Conservation (phyloP, 1,140 invertebrate species). For the Nephila pilipes region DNA sequence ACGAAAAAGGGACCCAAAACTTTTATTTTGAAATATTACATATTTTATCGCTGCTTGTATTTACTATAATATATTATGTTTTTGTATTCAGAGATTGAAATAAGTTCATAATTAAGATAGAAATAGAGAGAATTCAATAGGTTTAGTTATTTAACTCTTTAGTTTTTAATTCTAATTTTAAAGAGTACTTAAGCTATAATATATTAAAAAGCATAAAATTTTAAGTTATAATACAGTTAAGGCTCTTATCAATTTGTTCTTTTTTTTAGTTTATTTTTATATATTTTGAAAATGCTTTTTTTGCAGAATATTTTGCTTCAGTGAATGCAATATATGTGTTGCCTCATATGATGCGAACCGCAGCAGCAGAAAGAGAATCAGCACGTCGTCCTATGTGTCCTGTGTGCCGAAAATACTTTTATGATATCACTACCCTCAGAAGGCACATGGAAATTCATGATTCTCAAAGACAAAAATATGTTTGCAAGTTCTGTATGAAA, state of each 20-base stretch:
- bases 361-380: constrained; percentile 41
- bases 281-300: constrained; percentile 51
- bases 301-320: constrained; percentile 68
- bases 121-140: not conserved
- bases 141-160: not conserved
- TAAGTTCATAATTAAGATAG: not conserved
- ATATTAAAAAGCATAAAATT: not conserved
- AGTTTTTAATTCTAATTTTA: not conserved
- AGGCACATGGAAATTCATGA: constrained; percentile 77
- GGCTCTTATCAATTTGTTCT: not conserved
- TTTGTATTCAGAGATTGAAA: too few relatives aligned
- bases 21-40: too few relatives aligned
- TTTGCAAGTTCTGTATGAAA: constrained; percentile 65
- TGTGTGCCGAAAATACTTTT: constrained; percentile 70
- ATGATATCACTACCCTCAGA: constrained; percentile 66
- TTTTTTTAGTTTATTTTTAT: not conserved
- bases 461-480: constrained; percentile 71
- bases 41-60: not conserved
- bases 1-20: too few relatives aligned
- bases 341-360: constrained; percentile 43
- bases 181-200: not conserved
- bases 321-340: constrained; percentile 64
- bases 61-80: not conserved
- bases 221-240: not conserved
- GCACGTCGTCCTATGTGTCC: constrained; percentile 61